phyloP scores from a whole-genome alignment of 2,113 vertebrate genomes.

The Thermophis baileyi region DNA sequence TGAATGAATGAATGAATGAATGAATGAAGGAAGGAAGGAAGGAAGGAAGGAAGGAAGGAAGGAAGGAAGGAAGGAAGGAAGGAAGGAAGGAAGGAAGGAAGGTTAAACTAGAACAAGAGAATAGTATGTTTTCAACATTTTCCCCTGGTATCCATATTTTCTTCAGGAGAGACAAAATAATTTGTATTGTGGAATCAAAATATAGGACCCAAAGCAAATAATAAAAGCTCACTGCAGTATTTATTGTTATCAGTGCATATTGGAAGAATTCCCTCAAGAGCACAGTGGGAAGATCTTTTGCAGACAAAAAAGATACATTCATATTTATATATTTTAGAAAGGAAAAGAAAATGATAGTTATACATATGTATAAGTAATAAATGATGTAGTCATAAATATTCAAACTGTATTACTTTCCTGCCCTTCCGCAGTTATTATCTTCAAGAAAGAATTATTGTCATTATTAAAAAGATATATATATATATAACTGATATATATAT shows the following conservation, averaged over 20 bases:
- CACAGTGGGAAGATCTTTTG: not conserved
- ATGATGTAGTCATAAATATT: not conserved
- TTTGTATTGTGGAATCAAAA: not conserved
- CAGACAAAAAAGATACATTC: not conserved
- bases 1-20: too few species aligned
- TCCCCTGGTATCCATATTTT: not conserved
- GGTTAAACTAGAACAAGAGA: not conserved
- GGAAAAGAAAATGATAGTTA: not conserved
- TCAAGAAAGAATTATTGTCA: not conserved
- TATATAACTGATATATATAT: not conserved
- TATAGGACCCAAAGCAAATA: not conserved
- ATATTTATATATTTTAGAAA: not conserved
- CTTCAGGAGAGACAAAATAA: not conserved
- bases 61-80: not conserved
- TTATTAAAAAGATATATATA: too few species aligned
- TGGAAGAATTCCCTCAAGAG: not conserved
- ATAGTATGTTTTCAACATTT: not conserved
- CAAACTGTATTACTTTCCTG: not conserved
- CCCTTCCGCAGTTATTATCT: not conserved
- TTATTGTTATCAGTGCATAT: not conserved
- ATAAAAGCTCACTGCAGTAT: not conserved
- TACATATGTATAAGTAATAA: not conserved
- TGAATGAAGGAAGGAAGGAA: not conserved
- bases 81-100: not conserved
- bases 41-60: not conserved